phyloP scores from a whole-genome alignment of 2,113 vertebrate species.

The Zosterops hypoxanthus region DNA sequence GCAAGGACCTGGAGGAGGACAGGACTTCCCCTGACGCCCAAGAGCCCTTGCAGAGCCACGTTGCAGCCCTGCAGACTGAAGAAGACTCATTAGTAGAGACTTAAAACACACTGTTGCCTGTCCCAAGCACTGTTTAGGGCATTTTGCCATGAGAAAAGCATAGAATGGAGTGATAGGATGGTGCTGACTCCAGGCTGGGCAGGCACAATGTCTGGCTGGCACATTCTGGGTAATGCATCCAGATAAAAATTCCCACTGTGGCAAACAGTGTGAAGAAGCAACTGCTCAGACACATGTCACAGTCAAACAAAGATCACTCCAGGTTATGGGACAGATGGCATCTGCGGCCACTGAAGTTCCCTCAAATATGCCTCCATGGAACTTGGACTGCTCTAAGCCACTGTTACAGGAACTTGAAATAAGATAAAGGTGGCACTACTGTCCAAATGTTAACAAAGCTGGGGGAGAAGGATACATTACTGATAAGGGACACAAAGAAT shows the following conservation, averaged over 20 bases:
- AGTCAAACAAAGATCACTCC: neutral
- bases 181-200: neutral
- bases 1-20: neutral
- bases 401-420: neutral
- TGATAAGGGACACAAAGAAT: neutral
- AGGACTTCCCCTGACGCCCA: neutral
- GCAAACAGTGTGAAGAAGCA: neutral
- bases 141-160: neutral
- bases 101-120: neutral
- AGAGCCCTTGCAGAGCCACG: neutral
- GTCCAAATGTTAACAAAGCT: neutral
- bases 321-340: neutral
- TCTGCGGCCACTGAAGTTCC: fast-evolving
- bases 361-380: neutral
- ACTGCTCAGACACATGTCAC: neutral
- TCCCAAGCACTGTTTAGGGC: neutral
- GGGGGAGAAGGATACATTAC: neutral
- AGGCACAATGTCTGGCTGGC: neutral
- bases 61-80: neutral
- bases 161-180: neutral
- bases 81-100: neutral
- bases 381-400: neutral
- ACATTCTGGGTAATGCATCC: neutral
- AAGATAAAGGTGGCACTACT: neutral
- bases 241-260: neutral